Base-by-base conservation (phyloP, 2,888 invertebrate species). In the Erebia aethiops region DNA sequence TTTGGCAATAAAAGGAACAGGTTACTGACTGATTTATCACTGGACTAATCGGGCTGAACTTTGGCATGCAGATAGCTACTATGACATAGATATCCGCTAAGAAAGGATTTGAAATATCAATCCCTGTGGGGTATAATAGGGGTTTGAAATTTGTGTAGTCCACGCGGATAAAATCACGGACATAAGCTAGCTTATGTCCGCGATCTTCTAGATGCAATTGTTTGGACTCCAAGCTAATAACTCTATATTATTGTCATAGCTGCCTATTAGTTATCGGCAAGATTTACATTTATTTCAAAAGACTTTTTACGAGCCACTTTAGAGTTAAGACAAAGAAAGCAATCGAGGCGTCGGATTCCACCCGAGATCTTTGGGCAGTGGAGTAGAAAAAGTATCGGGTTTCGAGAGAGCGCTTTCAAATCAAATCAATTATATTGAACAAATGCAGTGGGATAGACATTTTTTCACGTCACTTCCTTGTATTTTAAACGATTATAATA, bases 351-450 rank as follows among this genome's bases (percentile, higher is more conserved):
- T 62, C 62, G 49, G 62, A 49, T 62, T 49, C 62, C 62, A 49
- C 3, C 46, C 62, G 49, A 62, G 62, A 46, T 66, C 62, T 16
- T 21, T 16, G 56, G n/a, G n/a, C 60, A 64, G 41, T 67, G 69
- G 63, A 64, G 71, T 64, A 71, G 67, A 74, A 71, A 71, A 69
- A 61, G 71, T 62, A 46, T 65, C 65, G 49, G 43, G 58, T 35
- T 61, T 60, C 54, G 18, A 43, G 13, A 49, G 41, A 62, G 21
- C 60, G 69, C 46, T 71, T 67, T 69, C 71, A 51, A 67, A 69
- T 63, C 64, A 56, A 74, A 74, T 71, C 73, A 71, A 74, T 74
- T 71, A 74, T 63, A 18, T 41, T 43, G 43, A 54, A 67, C 69
- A 71, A 56, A 65, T 35, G 26, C 63, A 41, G 67, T 14, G 16